Evolutionary conservation across 2,113 vertebrate genomes (phyloP).

Genomic region (Microtus montanus): DNA sequence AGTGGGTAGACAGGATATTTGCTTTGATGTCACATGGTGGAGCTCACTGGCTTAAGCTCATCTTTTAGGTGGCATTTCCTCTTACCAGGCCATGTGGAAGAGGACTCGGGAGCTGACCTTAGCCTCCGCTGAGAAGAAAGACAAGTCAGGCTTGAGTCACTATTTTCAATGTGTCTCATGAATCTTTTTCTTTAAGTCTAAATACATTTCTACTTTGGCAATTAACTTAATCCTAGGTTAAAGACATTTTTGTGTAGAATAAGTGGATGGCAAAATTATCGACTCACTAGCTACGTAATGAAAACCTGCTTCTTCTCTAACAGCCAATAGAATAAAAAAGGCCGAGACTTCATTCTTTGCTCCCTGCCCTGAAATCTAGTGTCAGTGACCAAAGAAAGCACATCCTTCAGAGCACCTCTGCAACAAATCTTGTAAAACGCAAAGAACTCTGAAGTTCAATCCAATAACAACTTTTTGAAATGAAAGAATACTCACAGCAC

Average conservation of each 20-base stretch:
- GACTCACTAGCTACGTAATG: background rate
- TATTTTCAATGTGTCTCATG: background rate
- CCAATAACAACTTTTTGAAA: background rate
- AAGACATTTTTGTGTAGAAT: conserved; percentile 4
- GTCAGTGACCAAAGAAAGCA: background rate
- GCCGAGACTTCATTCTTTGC: background rate
- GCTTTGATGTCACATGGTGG: background rate
- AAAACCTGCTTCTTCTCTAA: background rate
- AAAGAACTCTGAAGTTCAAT: conserved; percentile 14
- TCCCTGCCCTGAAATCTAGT: background rate
- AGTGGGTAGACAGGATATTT: background rate
- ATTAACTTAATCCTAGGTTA: background rate
- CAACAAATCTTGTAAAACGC: background rate
- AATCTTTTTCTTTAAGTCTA: background rate
- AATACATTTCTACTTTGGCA: conserved; percentile 20
- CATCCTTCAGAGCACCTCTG: background rate
- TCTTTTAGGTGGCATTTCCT: background rate
- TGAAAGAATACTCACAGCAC: background rate
- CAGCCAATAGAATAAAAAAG: conserved; percentile 24
- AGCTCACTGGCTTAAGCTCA: background rate
- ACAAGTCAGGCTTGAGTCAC: background rate
- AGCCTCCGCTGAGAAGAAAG: background rate
- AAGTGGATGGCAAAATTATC: background rate
- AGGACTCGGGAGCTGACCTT: background rate
- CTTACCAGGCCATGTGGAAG: background rate